Evolutionary conservation across 2,797 vertebrate species (phyloP).

Genomic region (Xerus rutilus): DNA sequence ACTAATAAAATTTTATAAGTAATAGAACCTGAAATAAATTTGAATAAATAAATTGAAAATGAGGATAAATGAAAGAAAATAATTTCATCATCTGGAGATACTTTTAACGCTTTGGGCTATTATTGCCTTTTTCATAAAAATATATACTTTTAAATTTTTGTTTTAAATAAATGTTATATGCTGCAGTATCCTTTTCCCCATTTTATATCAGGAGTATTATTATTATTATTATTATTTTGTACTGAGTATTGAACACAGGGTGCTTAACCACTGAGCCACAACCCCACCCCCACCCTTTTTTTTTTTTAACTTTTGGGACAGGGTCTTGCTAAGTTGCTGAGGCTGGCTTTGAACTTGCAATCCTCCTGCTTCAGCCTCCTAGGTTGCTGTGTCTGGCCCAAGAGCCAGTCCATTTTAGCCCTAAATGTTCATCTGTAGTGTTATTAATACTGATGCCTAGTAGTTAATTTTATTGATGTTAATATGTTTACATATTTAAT

Average conservation of each 20-base stretch:
- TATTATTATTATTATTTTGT: too few relatives aligned
- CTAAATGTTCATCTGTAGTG: not conserved
- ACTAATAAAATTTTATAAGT: not conserved
- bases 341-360: too few relatives aligned
- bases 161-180: not conserved
- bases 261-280: too few relatives aligned
- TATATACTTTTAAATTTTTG: not conserved
- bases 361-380: too few relatives aligned
- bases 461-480: not conserved
- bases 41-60: constrained; percentile 26
- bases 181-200: not conserved
- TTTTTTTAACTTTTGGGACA: too few relatives aligned
- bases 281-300: too few relatives aligned
- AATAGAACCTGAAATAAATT: not conserved
- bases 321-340: too few relatives aligned
- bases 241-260: too few relatives aligned
- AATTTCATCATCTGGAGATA: not conserved
- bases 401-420: not conserved
- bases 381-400: not conserved
- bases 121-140: not conserved
- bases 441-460: not conserved
- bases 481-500: not conserved
- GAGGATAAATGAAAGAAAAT: not conserved
- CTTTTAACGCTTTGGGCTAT: constrained; percentile 8
- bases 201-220: not conserved